Base-by-base conservation (phyloP, 1,140 invertebrate species). In the Dolichoris vasculosae region DNA sequence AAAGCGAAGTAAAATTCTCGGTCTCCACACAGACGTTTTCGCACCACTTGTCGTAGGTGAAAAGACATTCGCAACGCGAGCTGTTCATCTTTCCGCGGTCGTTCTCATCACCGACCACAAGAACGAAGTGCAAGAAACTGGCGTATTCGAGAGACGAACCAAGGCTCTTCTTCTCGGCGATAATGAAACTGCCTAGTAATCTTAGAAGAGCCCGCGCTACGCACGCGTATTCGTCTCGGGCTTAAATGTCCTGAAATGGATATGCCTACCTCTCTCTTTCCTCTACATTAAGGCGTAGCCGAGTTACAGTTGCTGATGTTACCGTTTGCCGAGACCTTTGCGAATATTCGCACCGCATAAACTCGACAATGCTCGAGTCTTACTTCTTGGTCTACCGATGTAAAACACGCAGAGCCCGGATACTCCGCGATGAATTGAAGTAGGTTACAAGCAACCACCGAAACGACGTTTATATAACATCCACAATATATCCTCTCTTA, bases 191-290 rank as follows among this genome's bases (percentile, higher is more conserved):
- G 88, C 86, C 87, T 88, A 88, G 91, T 92, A 92, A 92, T 91
- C 89, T 91, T 92, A 91, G 90, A 91, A 91, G 87, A 86, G 88
- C 85, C 87, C 86, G 46, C 15, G n/a, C n/a, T 51, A 43, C 40
- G 43, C 82, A 46, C 73, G 81, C 82, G 32, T 20, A 64, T 83
- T 91, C 86, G 87, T 76, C 88, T 88, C 82, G 88, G 88, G 89
- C 88, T 92, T 91, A 92, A 92, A 92, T 91, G 87, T 91, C 90
- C 89, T 89, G 90, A 92, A 92, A 92, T 92, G 89, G 88, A 92
- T 92, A 91, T 91, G 88, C 88, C 88, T 89, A 82, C 87, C 82
- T 80, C 84, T 85, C 84, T 64, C 86, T 87, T 87, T 83, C 84
- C 88, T 87, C 87, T 89, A 86, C 88, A 88, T 88, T 86, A n/a